Base-by-base conservation (phyloP, 1,140 invertebrate genomes). In the Zaprionus camerounensis region DNA sequence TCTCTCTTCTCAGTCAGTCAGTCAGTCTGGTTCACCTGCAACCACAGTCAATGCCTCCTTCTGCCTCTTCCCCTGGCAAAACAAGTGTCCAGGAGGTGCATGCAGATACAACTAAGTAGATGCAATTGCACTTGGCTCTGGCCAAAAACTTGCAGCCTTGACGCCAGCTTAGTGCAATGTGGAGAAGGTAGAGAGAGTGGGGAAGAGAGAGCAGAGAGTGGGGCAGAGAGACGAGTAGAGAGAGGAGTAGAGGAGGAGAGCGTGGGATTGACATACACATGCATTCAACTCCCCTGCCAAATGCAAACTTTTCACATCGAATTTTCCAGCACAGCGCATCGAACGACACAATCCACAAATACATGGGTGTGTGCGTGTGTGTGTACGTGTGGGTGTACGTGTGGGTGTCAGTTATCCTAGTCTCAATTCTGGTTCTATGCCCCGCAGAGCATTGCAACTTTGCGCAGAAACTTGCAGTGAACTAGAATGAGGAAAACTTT, bases 231-330 rank as follows among this genome's bases (percentile, higher is more conserved):
- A 36, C 0, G 12, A 13, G 34, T 1, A 0, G 2, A n/a, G 26
- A 28, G 7, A 7, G 7, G 28, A 28, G 28, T 31, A 34, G 7
- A 7, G n/a, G 36, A 9, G 3, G 31, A 9, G 9, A 34, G 31
- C 31, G 31, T 34, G 15, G 34, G 55, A 64, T 34, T 15, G 34
- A 44, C 31, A 17, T 26, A 24, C 31, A 53, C 9, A 24, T 24
- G 11, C 44, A 55, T 20, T 53, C 24, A 22, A 15, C n/a, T 17
- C 44, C 5, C 56, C 41, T 28, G 67, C 28, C 70, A 80, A 87
- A 87, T 81, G 75, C 75, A 84, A 90, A 88, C 81, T 88, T 88
- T 88, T 88, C 84, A 77, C 85, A 85, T 88, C 90, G 78, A 81
- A 81, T 88, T 88, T 88, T 87, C 81, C 85, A 55, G 75, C 77